Conservation (phyloP, 2,888 invertebrate genomes). For the Callyntrura sp. region DNA sequence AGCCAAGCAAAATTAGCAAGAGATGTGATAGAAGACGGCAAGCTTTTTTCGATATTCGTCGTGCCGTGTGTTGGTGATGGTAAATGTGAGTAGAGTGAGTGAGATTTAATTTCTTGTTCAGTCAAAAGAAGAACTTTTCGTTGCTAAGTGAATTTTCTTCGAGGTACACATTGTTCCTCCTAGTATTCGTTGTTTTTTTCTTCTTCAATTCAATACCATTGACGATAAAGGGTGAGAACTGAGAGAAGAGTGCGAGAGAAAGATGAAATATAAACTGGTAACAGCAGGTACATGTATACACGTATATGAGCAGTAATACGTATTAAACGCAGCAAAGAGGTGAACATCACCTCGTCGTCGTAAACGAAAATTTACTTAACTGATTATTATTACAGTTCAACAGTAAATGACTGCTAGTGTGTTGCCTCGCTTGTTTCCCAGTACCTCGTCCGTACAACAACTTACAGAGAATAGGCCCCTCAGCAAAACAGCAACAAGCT, state of each 20-base stretch:
- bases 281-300: not conserved
- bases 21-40: not conserved
- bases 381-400: slow-evolving; percentile 45
- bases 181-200: too few relatives aligned
- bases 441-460: not conserved
- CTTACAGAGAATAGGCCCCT: not conserved
- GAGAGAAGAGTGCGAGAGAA: not conserved
- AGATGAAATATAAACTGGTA: slow-evolving; percentile 1
- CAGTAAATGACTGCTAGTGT: slow-evolving; percentile 54
- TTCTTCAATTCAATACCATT: not conserved
- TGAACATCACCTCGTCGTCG: slow-evolving; percentile 19
- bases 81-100: not conserved
- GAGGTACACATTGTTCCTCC: slow-evolving; percentile 14
- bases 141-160: slow-evolving; percentile 9
- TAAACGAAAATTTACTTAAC: slow-evolving; percentile 61
- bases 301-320: not conserved
- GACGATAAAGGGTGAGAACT: not conserved
- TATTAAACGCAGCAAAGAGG: not conserved
- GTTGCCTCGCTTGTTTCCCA: not conserved
- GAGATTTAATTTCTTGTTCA: not conserved
- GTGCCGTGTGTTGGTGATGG: not conserved
- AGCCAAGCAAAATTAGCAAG: not conserved
- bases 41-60: slow-evolving; percentile 9
- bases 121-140: not conserved
- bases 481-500: not conserved